These are phyloP conservation scores for Drosophila murphyi DNA, from an alignment of 1,140 invertebrate genomes.

Conservation along the genomic window DNA sequence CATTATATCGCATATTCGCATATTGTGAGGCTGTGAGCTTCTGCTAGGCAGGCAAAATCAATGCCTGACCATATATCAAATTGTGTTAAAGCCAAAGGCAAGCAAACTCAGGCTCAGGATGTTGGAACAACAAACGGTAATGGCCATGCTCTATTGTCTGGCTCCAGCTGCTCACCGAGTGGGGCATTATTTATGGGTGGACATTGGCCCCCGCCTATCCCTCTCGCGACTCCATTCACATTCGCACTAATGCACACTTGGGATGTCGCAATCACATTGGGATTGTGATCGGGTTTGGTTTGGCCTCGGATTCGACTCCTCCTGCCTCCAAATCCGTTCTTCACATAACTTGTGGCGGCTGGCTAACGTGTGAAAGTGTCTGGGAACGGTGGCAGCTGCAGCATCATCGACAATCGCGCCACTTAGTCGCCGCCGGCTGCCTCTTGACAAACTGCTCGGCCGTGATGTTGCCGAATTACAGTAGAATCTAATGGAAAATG, in stretches of 20 bases:
- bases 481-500: constrained; percentile 8
- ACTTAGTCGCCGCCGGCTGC: constrained; percentile 25
- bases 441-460: constrained; percentile 45
- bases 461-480: constrained; percentile 27
- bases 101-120: constrained; percentile 28
- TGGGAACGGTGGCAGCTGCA: constrained; percentile 53
- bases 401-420: constrained; percentile 41
- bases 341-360: constrained; percentile 24
- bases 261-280: constrained; percentile 46
- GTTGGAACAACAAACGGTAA: constrained; percentile 52
- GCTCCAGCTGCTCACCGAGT: constrained; percentile 41
- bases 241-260: constrained; percentile 52
- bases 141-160: constrained; percentile 55
- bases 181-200: constrained; percentile 47
- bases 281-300: not conserved
- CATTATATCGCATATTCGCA: constrained; percentile 72
- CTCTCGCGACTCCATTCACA: not conserved
- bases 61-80: constrained; percentile 64
- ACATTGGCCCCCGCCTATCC: constrained; percentile 3
- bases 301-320: not conserved
- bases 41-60: constrained; percentile 53
- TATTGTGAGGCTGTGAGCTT: constrained; percentile 32
- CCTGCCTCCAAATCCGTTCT: not conserved
- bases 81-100: constrained; percentile 48
- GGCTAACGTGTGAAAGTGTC: constrained; percentile 50